Percentiles rank a stretch among this genome's conserved stretches.
Evolutionary conservation across 2,888 invertebrate genomes (phyloP).

Genomic region (Rhamnusium bicolor): DNA sequence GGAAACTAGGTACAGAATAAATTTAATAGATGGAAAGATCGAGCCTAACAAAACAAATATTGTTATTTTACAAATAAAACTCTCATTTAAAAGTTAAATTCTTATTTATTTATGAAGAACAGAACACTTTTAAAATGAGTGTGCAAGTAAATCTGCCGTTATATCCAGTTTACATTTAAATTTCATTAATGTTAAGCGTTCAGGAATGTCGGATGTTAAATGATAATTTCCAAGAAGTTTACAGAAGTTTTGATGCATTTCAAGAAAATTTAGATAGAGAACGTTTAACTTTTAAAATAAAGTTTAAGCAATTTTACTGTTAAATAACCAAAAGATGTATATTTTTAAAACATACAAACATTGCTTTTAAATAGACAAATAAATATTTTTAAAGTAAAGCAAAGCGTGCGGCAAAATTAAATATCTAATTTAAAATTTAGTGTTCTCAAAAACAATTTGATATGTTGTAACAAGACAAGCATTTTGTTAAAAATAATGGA

Average conservation of each 20-base stretch:
- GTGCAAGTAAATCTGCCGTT: not conserved
- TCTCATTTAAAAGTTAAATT: conserved; percentile 13
- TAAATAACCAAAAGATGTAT: not conserved
- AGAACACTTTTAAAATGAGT: conserved; percentile 7
- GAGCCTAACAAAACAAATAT: not conserved
- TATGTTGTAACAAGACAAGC: too few relatives aligned
- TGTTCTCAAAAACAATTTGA: too few relatives aligned
- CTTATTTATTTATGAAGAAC: not conserved
- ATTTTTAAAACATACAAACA: not conserved
- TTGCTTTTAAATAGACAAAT: too few relatives aligned
- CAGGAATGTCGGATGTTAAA: conserved; percentile 10
- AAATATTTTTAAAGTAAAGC: too few relatives aligned
- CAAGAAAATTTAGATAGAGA: not conserved
- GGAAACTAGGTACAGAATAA: too few relatives aligned
- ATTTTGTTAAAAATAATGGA: too few relatives aligned
- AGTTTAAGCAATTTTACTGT: not conserved
- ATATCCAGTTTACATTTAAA: conserved; percentile 12
- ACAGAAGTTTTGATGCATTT: conserved; percentile 13
- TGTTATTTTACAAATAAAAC: not conserved
- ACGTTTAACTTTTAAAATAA: not conserved
- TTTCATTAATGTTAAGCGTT: conserved; percentile 6
- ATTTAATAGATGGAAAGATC: too few relatives aligned
- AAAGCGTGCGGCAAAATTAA: too few relatives aligned
- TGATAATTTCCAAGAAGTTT: conserved; percentile 11
- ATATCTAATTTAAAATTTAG: too few relatives aligned